Evolutionary conservation across 2,888 invertebrate genomes (phyloP), one percentile per base, ranked within the genome.

Genomic region (Ophraella communa): DNA sequence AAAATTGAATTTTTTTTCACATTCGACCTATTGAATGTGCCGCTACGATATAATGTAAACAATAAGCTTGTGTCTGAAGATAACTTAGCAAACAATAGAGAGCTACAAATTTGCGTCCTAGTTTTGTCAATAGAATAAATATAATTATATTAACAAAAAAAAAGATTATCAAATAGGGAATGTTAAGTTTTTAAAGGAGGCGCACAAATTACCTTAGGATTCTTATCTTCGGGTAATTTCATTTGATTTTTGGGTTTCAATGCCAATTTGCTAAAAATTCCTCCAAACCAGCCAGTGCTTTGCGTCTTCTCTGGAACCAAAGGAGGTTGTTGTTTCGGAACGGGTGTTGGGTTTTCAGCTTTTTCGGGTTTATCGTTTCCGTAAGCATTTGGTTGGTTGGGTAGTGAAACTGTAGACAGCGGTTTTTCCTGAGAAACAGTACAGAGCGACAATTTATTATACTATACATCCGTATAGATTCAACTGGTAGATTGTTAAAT

Each of bases 221-320:
- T 92, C 81, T 91, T 95, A 83, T 97, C 96, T 83, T 96, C 96
- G 1, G 97, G 96, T 73, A 97, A 85, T 78, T 93, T 95, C 95
- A 96, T 96, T 86, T 96, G 95, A 86, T 95, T 96, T 83, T 93
- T 94, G 47, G 93, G 90, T 73, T 92, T 91, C 58, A 92, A 86
- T 18, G 92, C 87, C 64, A 95, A 85, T 82, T 93, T 93, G 81
- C 89, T 92, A 84, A 93, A 92, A 74, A 95, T 86, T 55, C 94
- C 94, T 67, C 94, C 94, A 77, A 96, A 91, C 93, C 95, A 95
- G 61, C 93, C 90, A 10, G 81, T 79, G 23, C 76, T 77, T 45
- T 78, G 76, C 27, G 71, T 70, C 60, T 75, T 76, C 20, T 72
- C 74, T 11, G 24, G 44, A 54, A 65, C 67, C 2, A 66, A 58